These are phyloP conservation scores for Montipora capitata DNA, from an alignment of 92 coral and sea anemone species.

Conservation along the genomic window DNA sequence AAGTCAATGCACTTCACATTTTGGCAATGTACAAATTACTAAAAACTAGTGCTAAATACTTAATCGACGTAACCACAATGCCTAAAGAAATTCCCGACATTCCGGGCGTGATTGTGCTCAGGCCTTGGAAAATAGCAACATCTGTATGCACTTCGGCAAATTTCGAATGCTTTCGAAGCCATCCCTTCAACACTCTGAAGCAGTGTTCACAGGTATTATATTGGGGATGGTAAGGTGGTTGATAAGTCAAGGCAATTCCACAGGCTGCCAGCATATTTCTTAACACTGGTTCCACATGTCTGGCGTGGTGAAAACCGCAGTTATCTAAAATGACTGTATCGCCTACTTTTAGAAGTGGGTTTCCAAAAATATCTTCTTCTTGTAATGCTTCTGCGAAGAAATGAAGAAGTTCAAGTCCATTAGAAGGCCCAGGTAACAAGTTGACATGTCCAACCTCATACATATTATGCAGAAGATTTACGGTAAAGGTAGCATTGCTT, in stretches of 20 bases:
- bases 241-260: constrained; percentile 45
- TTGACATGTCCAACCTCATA: constrained; percentile 52
- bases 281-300: constrained; percentile 61
- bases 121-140: constrained; percentile 55
- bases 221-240: constrained; percentile 72
- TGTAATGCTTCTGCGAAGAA: constrained; percentile 32
- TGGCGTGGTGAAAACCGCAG: constrained; percentile 76
- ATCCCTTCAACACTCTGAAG: constrained; percentile 58
- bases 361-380: constrained; percentile 57
- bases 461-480: constrained; percentile 54
- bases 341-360: constrained; percentile 61
- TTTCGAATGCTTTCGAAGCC: constrained; percentile 18
- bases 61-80: no score
- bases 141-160: constrained; percentile 50
- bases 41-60: no score
- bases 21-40: no score
- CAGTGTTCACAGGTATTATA: constrained; percentile 58
- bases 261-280: constrained; percentile 51
- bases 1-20: no score
- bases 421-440: constrained; percentile 56
- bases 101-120: not conserved
- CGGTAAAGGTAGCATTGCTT: constrained; percentile 52
- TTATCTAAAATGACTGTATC: constrained; percentile 69
- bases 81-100: not conserved
- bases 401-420: constrained; percentile 57